phyloP scores from a whole-genome alignment of 2,888 invertebrate species.

The Uloborus plumipes region DNA sequence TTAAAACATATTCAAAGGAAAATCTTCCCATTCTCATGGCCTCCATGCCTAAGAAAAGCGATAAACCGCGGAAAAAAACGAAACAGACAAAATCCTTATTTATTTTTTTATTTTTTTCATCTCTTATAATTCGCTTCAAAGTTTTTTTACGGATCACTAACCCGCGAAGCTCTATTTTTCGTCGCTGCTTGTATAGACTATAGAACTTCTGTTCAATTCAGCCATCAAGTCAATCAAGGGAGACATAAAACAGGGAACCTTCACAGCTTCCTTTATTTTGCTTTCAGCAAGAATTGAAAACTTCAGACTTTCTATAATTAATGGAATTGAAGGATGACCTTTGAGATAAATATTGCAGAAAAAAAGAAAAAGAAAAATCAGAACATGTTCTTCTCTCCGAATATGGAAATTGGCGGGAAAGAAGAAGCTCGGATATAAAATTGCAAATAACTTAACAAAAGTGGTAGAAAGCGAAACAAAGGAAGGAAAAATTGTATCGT shows the following conservation, averaged over 20 bases:
- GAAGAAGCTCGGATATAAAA: slow-evolving; percentile 42
- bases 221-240: slow-evolving; percentile 57
- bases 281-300: slow-evolving; percentile 55
- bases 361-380: slow-evolving; percentile 23
- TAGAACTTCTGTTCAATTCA: slow-evolving; percentile 42
- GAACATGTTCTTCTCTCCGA: slow-evolving; percentile 36
- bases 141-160: slow-evolving; percentile 41
- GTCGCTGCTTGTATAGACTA: slow-evolving; percentile 13
- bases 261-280: slow-evolving; percentile 15
- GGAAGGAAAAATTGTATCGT: slow-evolving; percentile 38
- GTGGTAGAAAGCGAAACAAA: slow-evolving; percentile 44
- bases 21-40: neutral
- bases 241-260: slow-evolving; percentile 27
- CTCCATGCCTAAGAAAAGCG: neutral
- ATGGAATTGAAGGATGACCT: slow-evolving; percentile 62
- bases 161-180: slow-evolving; percentile 44
- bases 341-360: slow-evolving; percentile 49
- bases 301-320: slow-evolving; percentile 61
- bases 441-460: slow-evolving; percentile 53
- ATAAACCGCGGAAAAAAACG: neutral
- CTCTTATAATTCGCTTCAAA: slow-evolving; percentile 37
- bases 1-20: neutral
- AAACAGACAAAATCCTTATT: slow-evolving; percentile 32
- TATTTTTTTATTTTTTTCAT: too few relatives aligned
- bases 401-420: slow-evolving; percentile 26